Evolutionary conservation across 2,888 invertebrate species (phyloP).

Genomic region (Thymelicus acteon): DNA sequence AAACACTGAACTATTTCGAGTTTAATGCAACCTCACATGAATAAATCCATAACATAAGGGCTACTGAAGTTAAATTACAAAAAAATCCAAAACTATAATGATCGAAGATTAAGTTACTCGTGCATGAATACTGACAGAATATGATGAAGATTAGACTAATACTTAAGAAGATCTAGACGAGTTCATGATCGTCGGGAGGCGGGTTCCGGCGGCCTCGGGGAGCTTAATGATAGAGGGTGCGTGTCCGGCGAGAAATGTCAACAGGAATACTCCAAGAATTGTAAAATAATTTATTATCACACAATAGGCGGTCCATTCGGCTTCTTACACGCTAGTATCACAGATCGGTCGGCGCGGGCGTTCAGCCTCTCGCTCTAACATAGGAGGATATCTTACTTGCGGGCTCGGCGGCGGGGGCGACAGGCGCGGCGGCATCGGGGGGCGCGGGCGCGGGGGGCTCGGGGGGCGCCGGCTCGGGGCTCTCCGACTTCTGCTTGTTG

Average conservation of each 20-base stretch:
- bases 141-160: not conserved
- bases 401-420: conserved; percentile 48
- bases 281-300: conserved; percentile 78
- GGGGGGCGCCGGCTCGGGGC: conserved; percentile 71
- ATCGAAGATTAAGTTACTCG: conserved; percentile 5
- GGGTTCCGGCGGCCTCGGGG: not conserved
- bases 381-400: conserved; percentile 80
- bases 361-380: conserved; percentile 56
- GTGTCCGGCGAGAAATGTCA: conserved; percentile 60
- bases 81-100: conserved; percentile 1
- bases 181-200: not conserved
- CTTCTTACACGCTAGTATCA: conserved; percentile 70
- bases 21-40: not conserved
- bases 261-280: conserved; percentile 78
- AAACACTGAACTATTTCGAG: not conserved
- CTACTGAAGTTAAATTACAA: not conserved
- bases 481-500: conserved; percentile 85
- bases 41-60: not conserved
- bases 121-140: not conserved
- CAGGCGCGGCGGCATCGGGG: conserved; percentile 44
- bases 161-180: not conserved
- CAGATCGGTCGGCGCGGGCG: conserved; percentile 47
- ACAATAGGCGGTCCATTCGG: conserved; percentile 53
- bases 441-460: conserved; percentile 48
- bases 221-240: conserved; percentile 62